phyloP scores from a whole-genome alignment of 2,113 vertebrate species.

The Triplophysa dalaica region DNA sequence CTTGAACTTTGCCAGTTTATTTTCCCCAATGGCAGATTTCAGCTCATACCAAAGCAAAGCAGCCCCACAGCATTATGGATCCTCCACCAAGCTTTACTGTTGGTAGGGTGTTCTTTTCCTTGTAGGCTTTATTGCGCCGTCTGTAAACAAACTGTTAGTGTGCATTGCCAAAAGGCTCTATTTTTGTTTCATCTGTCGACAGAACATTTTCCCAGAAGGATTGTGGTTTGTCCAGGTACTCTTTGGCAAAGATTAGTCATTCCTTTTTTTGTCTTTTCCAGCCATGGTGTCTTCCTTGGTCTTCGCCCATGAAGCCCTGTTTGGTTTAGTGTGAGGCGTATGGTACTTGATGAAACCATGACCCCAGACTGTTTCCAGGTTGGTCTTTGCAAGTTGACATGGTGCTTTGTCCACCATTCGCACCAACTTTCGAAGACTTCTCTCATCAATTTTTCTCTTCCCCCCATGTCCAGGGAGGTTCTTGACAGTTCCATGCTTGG shows the following conservation, averaged over 20 bases:
- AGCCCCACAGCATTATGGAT: too few species aligned
- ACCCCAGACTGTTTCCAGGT: not conserved
- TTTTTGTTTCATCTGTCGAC: not conserved
- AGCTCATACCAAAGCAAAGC: too few species aligned
- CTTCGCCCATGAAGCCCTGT: slow-evolving; percentile 32
- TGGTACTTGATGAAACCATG: not conserved
- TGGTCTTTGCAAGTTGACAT: slow-evolving; percentile 27
- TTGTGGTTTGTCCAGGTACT: not conserved
- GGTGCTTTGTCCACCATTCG: slow-evolving; percentile 31
- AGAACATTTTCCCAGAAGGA: not conserved
- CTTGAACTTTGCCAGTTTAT: too few species aligned
- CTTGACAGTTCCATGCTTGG: slow-evolving; percentile 33
- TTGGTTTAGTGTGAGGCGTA: not conserved
- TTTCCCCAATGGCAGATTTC: too few species aligned
- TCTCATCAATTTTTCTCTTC: slow-evolving; percentile 15
- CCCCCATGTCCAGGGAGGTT: slow-evolving; percentile 24
- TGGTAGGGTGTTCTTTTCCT: not conserved
- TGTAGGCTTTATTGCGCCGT: too few species aligned
- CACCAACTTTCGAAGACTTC: slow-evolving; percentile 10
- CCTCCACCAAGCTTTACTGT: not conserved
- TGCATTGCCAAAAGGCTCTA: not conserved
- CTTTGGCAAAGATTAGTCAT: not conserved
- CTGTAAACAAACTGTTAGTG: too few species aligned
- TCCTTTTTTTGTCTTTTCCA: slow-evolving; percentile 11
- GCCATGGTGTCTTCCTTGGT: not conserved